These are phyloP conservation scores for Scolanthus callimorphus DNA, from an alignment of 92 coral and sea anemone genomes.

Conservation along the genomic window DNA sequence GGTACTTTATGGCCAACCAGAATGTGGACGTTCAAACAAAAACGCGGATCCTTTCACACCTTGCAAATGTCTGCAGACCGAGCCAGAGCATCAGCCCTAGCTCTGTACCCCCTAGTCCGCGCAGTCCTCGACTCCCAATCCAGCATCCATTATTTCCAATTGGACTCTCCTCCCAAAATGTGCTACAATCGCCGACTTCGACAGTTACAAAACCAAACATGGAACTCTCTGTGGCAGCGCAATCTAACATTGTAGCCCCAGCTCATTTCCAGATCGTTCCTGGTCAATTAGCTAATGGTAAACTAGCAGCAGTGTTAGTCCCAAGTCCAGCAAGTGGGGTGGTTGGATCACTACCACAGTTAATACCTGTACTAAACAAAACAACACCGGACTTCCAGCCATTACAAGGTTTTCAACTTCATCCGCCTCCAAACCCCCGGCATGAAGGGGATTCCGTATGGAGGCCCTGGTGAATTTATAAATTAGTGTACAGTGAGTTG, in stretches of 20 bases:
- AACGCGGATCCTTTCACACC: constrained; percentile 77
- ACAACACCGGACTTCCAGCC: constrained; percentile 38
- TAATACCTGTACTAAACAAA: constrained; percentile 55
- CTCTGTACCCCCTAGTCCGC: constrained; percentile 16
- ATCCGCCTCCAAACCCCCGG: constrained; percentile 18
- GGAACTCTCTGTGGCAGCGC: constrained; percentile 18
- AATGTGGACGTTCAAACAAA: constrained; percentile 58
- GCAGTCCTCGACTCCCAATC: constrained; percentile 1
- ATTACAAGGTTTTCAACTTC: constrained; percentile 23
- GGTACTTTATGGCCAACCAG: constrained; percentile 49
- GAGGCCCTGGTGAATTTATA: constrained; percentile 91
- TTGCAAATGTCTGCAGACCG: constrained; percentile 70
- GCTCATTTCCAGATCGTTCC: constrained; percentile 76
- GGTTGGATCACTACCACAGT: constrained; percentile 33
- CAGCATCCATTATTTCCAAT: constrained; percentile 31
- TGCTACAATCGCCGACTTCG: constrained; percentile 15
- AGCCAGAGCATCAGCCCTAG: constrained; percentile 9
- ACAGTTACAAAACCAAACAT: constrained; percentile 14
- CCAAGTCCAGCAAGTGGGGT: constrained; percentile 57
- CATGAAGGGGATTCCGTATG: constrained; percentile 50
- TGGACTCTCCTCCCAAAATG: constrained; percentile 11
- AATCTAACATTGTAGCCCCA: constrained; percentile 18
- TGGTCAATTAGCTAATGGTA: constrained; percentile 74
- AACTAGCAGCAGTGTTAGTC: constrained; percentile 74
- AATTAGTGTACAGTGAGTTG: no score